Conservation (phyloP, 2,797 vertebrate genomes). For the Distichodus sexfasciatus region DNA sequence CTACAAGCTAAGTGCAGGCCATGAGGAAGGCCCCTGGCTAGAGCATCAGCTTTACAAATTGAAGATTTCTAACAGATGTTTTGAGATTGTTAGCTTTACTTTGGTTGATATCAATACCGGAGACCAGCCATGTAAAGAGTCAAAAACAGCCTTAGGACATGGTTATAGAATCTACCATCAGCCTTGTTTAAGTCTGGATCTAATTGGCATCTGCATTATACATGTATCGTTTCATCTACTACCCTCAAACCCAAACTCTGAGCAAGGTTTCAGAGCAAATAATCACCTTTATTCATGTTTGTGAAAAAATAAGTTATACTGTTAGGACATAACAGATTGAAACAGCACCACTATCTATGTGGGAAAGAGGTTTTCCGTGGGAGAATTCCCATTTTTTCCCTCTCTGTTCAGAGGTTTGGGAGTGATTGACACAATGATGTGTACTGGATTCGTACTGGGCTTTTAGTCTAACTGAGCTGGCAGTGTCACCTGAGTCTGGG, state of each 20-base stretch:
- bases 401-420: background rate
- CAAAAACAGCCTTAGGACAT: slow-evolving; percentile 11
- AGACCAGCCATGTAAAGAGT: background rate
- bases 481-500: background rate
- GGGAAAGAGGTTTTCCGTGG: too few relatives aligned
- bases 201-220: background rate
- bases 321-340: background rate
- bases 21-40: background rate
- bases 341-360: background rate
- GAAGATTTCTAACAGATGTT: slow-evolving; percentile 23
- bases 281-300: too few relatives aligned
- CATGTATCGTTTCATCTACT: background rate
- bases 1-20: background rate
- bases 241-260: background rate
- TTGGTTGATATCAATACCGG: background rate
- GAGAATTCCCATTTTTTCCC: background rate
- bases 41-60: background rate
- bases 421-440: background rate
- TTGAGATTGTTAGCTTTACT: background rate
- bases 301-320: background rate
- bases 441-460: background rate
- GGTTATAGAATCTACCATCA: slow-evolving; percentile 34
- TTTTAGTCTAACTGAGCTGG: background rate
- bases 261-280: too few relatives aligned
- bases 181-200: slow-evolving; percentile 24